phyloP scores from a whole-genome alignment of 2,797 vertebrate genomes.

The Silurus lanzhouensis region DNA sequence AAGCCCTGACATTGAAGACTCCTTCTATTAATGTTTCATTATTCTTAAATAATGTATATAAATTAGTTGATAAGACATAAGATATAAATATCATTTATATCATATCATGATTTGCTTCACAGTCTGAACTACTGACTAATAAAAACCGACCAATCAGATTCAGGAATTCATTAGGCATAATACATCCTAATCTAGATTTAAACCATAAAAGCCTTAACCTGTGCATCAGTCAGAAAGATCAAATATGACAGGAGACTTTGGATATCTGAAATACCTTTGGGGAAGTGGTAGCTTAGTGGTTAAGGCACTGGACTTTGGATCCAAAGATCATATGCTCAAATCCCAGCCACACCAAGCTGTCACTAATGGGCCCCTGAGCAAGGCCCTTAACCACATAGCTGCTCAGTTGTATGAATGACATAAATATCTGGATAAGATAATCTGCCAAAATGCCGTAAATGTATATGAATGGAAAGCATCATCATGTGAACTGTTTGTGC shows the following conservation, averaged over 20 bases:
- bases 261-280: too few relatives aligned
- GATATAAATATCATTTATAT: not conserved
- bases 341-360: too few relatives aligned
- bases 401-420: too few relatives aligned
- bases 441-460: too few relatives aligned
- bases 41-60: not conserved
- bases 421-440: too few relatives aligned
- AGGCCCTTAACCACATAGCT: too few relatives aligned
- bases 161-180: not conserved
- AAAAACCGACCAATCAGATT: not conserved
- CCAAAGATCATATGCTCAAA: too few relatives aligned
- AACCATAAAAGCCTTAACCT: not conserved
- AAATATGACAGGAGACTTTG: not conserved
- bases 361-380: too few relatives aligned
- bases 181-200: conserved; percentile 5
- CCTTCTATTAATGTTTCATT: not conserved
- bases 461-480: not conserved
- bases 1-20: not conserved
- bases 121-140: not conserved
- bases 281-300: too few relatives aligned
- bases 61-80: not conserved
- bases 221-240: not conserved
- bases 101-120: too few relatives aligned
- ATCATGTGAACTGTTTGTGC: not conserved
- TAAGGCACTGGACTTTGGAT: too few relatives aligned